phyloP scores from a whole-genome alignment of 2,797 vertebrate species.

The Pelochelys cantorii region DNA sequence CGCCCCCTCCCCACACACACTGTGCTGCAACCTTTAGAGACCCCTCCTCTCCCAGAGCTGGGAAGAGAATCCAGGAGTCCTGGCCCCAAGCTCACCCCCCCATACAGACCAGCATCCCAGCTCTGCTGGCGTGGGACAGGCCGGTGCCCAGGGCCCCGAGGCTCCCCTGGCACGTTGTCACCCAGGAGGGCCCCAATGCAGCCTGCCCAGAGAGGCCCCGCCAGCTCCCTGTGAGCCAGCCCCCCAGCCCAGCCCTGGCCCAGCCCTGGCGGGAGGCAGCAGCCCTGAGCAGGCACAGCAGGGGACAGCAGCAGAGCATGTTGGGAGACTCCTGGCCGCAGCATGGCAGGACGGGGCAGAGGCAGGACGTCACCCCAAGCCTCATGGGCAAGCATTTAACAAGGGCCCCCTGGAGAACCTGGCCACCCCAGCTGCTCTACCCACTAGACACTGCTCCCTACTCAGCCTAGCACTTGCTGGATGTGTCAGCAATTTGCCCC shows the following conservation, averaged over 20 bases:
- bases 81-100: neutral
- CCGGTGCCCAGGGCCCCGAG: too few relatives aligned
- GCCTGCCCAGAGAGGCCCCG: too few relatives aligned
- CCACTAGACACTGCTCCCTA: neutral
- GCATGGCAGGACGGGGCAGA: neutral
- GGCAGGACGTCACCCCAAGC: neutral
- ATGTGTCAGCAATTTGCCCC: too few relatives aligned
- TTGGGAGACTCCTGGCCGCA: neutral
- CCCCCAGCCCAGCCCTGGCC: too few relatives aligned
- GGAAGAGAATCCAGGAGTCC: neutral
- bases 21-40: neutral
- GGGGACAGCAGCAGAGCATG: too few relatives aligned
- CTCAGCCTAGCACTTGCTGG: neutral
- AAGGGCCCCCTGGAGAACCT: neutral
- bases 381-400: too few relatives aligned
- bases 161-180: neutral
- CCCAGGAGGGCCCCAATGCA: too few relatives aligned
- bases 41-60: neutral
- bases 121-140: neutral
- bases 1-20: rapidly evolving
- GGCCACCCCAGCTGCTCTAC: neutral
- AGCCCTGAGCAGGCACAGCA: too few relatives aligned
- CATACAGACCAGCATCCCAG: too few relatives aligned
- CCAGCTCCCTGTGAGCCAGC: too few relatives aligned
- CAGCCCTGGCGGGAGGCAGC: too few relatives aligned